Evolutionary conservation across 37 sponge, comb jelly and placozoan species (phyloP), one percentile per base, ranked within the genome.

Genomic region (Petrosia ficiformis): DNA sequence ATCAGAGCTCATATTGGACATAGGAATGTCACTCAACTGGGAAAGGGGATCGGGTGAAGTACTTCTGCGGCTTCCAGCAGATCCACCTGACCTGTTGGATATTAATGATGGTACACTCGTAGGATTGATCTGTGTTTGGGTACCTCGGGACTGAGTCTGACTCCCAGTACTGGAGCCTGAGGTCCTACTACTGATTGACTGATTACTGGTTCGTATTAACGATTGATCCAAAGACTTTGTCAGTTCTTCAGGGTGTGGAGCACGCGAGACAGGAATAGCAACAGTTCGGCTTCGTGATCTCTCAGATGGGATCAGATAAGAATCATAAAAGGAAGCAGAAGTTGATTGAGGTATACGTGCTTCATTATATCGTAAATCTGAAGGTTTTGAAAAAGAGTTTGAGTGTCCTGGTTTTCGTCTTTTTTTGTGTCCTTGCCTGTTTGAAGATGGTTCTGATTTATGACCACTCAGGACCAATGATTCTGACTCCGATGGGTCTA

Each of bases 251-350:
- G 35, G 4, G 33, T 32, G 68, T 6, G 72, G 72, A 42, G 44
- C 10, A 37, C 2, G 3, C 42, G 72, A 3, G 22, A 5, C 1
- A 26, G 42, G 3, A 42, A 58, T 24, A 38, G 41, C 30, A 10
- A 22, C 35, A 73, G 57, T 52, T 19, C 19, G 74, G 2, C n/a
- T 44, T 14, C 26, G 26, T 22, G 74, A 52, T 48, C 25, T 61
- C 3, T 14, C 39, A 29, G n/a, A 39, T 8, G 28, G 48, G 3
- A 65, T 21, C 3, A 67, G 58, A 39, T 75, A 76, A 28, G 83
- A 76, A n/a, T 60, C 56, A 22, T 77, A 65, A 29, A 54, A 85
- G n/a, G 85, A 85, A 28, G 57, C 22, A 33, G 79, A 78, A 21
- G 77, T 24, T 39, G 67, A 65, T 30, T 41, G 43, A 4, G 83